Evolutionary conservation across 1,140 invertebrate genomes (phyloP), one percentile per base, ranked within the genome.

Genomic region (Drosophila aff.): DNA sequence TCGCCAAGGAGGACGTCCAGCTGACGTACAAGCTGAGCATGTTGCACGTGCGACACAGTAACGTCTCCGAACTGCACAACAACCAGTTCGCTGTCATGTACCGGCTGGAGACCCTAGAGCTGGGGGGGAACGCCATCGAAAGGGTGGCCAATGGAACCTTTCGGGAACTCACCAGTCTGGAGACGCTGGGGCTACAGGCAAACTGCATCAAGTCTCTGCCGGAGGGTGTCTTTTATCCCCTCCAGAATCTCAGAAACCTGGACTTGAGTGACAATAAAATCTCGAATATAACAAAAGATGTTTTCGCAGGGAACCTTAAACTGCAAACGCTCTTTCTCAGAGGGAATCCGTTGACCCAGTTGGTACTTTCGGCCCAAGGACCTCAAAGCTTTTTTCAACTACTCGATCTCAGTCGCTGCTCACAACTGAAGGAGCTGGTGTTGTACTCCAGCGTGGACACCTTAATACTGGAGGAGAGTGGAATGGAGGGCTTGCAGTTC

Each of bases 231-330:
- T 55, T 55, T 31, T 6, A 64, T 21, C 33, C 61, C 4, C 47
- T 64, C 4, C 9, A 40, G 33, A 55, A 55, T 31, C 49, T 64
- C 1, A 26, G 38, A 31, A 18, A 13, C 18, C 23, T 64, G 23
- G 61, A 64, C n/a, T 18, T 64, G 8, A 64, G 61, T 31, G 8
- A 21, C 3, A 64, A 64, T 21, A 4, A 9, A 41, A 64, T 64
- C 10, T 57, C n/a, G n/a, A 31, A 31, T 15, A 18, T 64, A 18
- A 13, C 36, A 10, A 7, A 21, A 10, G 49, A 41, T 13, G 11
- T 31, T 16, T 52, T 64, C 5, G 3, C n/a, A 2, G 3, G 13
- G 3, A 64, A 57, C 5, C 11, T 5, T 5, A 41, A 64, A 2
- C 15, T 64, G 8, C 9, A 41, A 64, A 31, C 36, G 10, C 36